These are phyloP conservation scores for Drosophila ficusphila DNA, from an alignment of 1,140 invertebrate species.

Conservation along the genomic window DNA sequence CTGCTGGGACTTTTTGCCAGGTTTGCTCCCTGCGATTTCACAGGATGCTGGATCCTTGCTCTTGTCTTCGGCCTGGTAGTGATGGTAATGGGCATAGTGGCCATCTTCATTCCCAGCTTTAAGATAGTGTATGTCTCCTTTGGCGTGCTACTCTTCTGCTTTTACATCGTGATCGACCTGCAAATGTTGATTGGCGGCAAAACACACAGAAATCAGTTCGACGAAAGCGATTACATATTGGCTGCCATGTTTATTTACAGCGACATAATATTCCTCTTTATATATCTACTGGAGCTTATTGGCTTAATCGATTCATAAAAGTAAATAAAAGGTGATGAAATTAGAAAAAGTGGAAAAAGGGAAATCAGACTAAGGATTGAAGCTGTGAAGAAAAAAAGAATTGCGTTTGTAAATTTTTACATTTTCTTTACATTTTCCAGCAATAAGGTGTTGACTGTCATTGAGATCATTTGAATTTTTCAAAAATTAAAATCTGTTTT, in stretches of 20 bases:
- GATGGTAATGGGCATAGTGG: neutral
- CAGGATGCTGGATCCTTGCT: conserved; percentile 9
- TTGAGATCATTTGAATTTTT: neutral
- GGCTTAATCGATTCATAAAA: conserved; percentile 2
- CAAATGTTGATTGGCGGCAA: conserved; percentile 31
- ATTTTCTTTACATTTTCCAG: no score
- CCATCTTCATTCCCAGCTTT: neutral
- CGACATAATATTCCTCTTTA: conserved; percentile 29
- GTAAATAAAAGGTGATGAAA: neutral
- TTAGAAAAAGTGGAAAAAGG: no score
- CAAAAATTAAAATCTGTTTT: neutral
- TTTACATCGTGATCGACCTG: conserved; percentile 24
- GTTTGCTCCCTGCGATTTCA: conserved; percentile 50
- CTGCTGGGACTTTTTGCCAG: conserved; percentile 22
- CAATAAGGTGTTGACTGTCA: no score
- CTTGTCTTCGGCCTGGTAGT: neutral
- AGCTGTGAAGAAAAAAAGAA: no score
- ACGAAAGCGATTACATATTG: conserved; percentile 35
- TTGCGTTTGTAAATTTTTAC: no score
- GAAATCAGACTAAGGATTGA: no score
- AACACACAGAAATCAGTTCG: neutral
- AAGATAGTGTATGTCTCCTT: neutral
- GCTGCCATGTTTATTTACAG: conserved; percentile 37
- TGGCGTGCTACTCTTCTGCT: neutral
- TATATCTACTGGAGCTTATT: neutral